A percentile compares a stretch with the other conserved stretches of the same genome.
phyloP scores from a whole-genome alignment of 2,113 vertebrate species.

The Passer domesticus region DNA sequence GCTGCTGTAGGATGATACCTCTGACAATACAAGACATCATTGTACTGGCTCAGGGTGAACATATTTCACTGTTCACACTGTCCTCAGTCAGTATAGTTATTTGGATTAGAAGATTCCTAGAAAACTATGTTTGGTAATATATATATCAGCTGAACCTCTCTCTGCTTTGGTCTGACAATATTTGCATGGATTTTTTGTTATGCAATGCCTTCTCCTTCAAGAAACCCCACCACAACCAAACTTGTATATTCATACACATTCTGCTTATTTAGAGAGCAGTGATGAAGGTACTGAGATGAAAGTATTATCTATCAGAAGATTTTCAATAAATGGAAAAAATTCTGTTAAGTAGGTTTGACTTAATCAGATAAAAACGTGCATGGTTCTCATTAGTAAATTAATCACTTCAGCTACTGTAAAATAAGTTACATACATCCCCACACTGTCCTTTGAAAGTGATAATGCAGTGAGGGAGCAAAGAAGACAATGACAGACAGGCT shows the following conservation, averaged over 20 bases:
- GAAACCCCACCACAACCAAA: fast-evolving
- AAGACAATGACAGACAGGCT: neutral
- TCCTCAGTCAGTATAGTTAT: neutral
- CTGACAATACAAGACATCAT: neutral
- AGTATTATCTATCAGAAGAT: neutral
- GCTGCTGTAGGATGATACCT: neutral
- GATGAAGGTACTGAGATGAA: neutral
- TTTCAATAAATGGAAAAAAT: neutral
- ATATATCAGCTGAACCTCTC: neutral
- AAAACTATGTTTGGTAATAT: neutral
- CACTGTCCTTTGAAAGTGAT: neutral
- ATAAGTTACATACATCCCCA: neutral
- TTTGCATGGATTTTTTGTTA: neutral
- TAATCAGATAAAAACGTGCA: neutral
- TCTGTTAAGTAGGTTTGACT: neutral
- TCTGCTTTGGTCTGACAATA: neutral
- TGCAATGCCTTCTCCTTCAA: neutral
- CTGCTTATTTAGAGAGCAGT: neutral
- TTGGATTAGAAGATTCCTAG: neutral
- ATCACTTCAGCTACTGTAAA: neutral
- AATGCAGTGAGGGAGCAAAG: neutral
- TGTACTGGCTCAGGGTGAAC: neutral
- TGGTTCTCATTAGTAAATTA: neutral
- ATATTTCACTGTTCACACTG: neutral
- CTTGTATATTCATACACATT: neutral